Conservation (phyloP, 1,140 invertebrate genomes). For the Philaenus spumarius region DNA sequence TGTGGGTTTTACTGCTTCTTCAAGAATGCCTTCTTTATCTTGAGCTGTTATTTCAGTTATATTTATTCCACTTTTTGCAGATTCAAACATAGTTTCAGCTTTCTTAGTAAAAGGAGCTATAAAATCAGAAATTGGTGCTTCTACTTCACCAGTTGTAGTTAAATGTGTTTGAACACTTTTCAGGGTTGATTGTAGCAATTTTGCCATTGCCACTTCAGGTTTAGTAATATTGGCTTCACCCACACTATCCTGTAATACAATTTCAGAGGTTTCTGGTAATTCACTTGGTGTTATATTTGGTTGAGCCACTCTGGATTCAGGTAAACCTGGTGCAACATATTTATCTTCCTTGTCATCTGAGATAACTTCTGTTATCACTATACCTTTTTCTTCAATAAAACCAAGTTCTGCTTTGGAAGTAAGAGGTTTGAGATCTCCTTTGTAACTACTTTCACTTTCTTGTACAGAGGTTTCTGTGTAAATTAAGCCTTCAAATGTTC, state of each 20-base stretch:
- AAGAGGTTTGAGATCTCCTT: constrained; percentile 35
- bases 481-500: constrained; percentile 45
- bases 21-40: constrained; percentile 28
- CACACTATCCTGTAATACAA: constrained; percentile 21
- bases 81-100: constrained; percentile 28
- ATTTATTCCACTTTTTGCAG: constrained; percentile 28
- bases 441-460: constrained; percentile 41
- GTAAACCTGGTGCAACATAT: constrained; percentile 9
- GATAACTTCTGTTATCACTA: constrained; percentile 33
- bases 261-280: constrained; percentile 33
- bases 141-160: constrained; percentile 25
- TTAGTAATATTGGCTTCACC: constrained; percentile 18
- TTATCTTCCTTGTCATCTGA: constrained; percentile 35
- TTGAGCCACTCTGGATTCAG: constrained; percentile 23
- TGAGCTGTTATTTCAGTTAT: constrained; percentile 31
- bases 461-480: constrained; percentile 40
- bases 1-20: constrained; percentile 28
- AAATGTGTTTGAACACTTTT: constrained; percentile 25
- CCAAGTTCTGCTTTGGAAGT: constrained; percentile 32
- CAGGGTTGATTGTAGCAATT: constrained; percentile 20
- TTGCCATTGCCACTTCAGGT: constrained; percentile 13
- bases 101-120: constrained; percentile 25
- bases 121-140: constrained; percentile 24
- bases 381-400: constrained; percentile 37
- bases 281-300: constrained; percentile 22